phyloP scores from a whole-genome alignment of 1,140 invertebrate species.

The Macrotrachela quadricornifera region DNA sequence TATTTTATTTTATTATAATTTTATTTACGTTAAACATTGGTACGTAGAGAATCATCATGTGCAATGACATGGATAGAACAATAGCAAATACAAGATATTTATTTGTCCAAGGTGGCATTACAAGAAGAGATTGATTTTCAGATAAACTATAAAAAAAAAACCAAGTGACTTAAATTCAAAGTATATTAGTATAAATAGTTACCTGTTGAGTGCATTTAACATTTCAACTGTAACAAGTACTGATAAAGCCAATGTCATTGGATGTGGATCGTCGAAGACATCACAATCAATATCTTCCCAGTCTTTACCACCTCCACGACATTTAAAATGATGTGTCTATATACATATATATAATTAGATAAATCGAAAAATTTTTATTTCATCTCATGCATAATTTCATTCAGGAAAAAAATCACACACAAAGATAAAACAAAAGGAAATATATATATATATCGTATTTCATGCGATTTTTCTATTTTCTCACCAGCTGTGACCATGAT shows the following conservation, averaged over 20 bases:
- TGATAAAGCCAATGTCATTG: slow-evolving; percentile 98
- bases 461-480: slow-evolving; percentile 7
- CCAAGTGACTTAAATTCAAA: neutral
- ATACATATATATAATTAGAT: neutral
- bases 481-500: slow-evolving; percentile 81
- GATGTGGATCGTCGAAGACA: slow-evolving; percentile 89
- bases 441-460: too few relatives aligned
- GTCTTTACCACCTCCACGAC: slow-evolving; percentile 29
- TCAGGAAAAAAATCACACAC: too few relatives aligned
- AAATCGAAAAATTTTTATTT: too few relatives aligned
- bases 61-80: slow-evolving; percentile 90
- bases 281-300: slow-evolving; percentile 75
- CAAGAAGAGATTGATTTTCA: slow-evolving; percentile 91
- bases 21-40: slow-evolving; percentile 81
- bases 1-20: too few relatives aligned
- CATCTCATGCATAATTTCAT: too few relatives aligned
- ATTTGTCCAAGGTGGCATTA: slow-evolving; percentile 96
- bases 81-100: slow-evolving; percentile 91
- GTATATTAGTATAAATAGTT: slow-evolving; percentile 13
- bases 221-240: slow-evolving; percentile 99
- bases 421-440: too few relatives aligned
- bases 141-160: slow-evolving; percentile 48
- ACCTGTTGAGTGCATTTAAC: slow-evolving; percentile 99
- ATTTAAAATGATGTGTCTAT: slow-evolving; percentile 34
- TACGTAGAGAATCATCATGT: slow-evolving; percentile 96